phyloP scores from a whole-genome alignment of 2,113 vertebrate species.

The Aplodontia rufa region DNA sequence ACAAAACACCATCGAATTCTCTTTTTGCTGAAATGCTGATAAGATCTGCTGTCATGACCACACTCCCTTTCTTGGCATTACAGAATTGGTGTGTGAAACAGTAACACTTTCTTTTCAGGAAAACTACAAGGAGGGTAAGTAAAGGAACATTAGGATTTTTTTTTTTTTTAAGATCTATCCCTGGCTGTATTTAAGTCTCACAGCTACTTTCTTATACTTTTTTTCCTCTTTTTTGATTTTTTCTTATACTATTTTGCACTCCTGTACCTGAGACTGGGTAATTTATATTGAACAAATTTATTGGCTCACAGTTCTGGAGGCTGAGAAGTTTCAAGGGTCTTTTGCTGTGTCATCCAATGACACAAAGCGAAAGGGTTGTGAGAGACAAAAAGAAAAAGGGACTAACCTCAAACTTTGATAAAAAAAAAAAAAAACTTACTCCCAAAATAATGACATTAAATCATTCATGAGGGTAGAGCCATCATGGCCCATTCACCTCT shows the following conservation, averaged over 20 bases:
- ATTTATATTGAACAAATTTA: not conserved
- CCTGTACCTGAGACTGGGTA: not conserved
- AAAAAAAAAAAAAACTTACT: not conserved
- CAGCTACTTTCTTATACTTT: not conserved
- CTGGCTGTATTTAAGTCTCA: not conserved
- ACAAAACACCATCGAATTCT: not conserved
- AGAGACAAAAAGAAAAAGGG: not conserved
- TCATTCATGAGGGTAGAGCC: not conserved
- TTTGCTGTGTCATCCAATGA: not conserved
- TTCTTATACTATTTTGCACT: not conserved
- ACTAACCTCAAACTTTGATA: not conserved
- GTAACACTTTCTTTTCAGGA: not conserved
- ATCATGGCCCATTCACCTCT: not conserved
- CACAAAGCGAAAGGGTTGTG: not conserved
- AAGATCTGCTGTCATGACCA: not conserved
- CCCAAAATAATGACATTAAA: not conserved
- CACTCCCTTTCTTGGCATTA: not conserved
- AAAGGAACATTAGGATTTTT: not conserved
- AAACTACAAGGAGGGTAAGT: not conserved
- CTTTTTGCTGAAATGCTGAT: not conserved
- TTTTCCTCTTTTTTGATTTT: no score
- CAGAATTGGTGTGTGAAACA: not conserved
- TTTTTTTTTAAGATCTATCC: not conserved
- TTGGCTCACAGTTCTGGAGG: not conserved
- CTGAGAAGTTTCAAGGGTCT: not conserved